Base-by-base conservation (phyloP, 2,888 invertebrate genomes). In the Leptogaster cylindrica region DNA sequence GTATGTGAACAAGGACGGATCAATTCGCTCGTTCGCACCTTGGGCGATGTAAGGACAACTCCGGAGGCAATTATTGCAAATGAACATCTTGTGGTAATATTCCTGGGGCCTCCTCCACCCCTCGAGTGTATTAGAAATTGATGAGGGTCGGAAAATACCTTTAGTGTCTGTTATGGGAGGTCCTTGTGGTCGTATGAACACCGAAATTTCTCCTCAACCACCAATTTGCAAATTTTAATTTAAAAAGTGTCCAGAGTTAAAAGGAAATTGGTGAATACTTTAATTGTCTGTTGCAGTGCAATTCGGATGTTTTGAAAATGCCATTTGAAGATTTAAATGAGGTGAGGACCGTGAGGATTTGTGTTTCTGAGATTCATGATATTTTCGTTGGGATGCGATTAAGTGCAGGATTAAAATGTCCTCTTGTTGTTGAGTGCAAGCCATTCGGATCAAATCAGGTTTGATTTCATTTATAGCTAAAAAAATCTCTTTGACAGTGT, bases 11-110 rank as follows among this genome's bases (percentile, higher is more conserved):
- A 61, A 23, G 28, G 27, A 2, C 6, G 18, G 41, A 27, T 44
- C 7, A n/a, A n/a, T 20, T 18, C 44, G 44, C 20, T 44, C 44
- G 44, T 44, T 61, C 41, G 16, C 61, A 61, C 28, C 61, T 61
- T 20, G n/a, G 33, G 31, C n/a, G 44, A 61, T 12, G 28, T 16
- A 10, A 8, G 31, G 28, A 44, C 12, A 25, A 25, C 23, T 20
- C 61, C 61, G 14, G 27, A 41, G 61, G 61, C 61, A 61, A 61
- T 61, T 61, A 61, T 61, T 61, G 28, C 61, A 61, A 61, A 61
- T 61, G 61, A 61, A 61, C 61, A 61, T 44, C 61, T 61, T 55
- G 55, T 33, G 55, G 55, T 41, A 14, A 41, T 41, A 41, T 55
- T 55, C 39, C 23, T 36, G n/a, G 36, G 8, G 14, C 36, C 12